A percentile compares a stretch with the other conserved stretches of the same genome.
Conservation (phyloP, 2,113 vertebrate genomes). For the Tinamus guttatus region DNA sequence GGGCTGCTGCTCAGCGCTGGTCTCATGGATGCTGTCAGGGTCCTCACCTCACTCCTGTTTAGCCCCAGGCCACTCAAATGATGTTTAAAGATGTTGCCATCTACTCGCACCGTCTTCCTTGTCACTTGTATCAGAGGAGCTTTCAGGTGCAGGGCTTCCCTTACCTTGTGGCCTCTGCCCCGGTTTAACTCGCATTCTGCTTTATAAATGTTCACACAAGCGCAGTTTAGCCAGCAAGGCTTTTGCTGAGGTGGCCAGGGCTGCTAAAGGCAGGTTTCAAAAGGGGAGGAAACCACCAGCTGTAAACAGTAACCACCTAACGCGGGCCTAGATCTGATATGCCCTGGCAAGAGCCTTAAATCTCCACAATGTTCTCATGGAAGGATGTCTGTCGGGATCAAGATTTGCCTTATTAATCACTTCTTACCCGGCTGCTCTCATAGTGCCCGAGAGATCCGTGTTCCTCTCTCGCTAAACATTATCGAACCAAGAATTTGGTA, state of each 20-base stretch:
- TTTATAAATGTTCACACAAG: background rate
- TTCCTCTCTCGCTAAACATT: background rate
- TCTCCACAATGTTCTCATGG: too few species aligned
- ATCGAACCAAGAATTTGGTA: background rate
- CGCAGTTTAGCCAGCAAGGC: background rate
- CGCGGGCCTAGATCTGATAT: too few species aligned
- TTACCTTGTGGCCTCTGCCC: background rate
- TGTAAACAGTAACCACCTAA: background rate
- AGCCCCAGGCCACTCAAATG: too few species aligned
- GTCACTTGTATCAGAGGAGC: background rate
- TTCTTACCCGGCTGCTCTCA: background rate
- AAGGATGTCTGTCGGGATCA: background rate
- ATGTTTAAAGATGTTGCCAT: too few species aligned
- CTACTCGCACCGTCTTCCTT: background rate
- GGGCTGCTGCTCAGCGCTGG: too few species aligned
- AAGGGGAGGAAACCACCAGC: background rate
- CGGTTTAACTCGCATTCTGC: background rate
- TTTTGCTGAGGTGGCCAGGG: background rate
- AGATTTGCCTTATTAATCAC: background rate
- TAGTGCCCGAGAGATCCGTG: too few species aligned
- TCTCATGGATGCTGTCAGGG: too few species aligned
- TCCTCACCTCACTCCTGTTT: too few species aligned
- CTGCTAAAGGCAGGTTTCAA: background rate
- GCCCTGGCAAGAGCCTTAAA: background rate
- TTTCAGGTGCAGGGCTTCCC: background rate